A percentile compares a stretch with the other conserved stretches of the same genome.
phyloP scores from a whole-genome alignment of 2,888 invertebrate species.

The Papilio elwesi region DNA sequence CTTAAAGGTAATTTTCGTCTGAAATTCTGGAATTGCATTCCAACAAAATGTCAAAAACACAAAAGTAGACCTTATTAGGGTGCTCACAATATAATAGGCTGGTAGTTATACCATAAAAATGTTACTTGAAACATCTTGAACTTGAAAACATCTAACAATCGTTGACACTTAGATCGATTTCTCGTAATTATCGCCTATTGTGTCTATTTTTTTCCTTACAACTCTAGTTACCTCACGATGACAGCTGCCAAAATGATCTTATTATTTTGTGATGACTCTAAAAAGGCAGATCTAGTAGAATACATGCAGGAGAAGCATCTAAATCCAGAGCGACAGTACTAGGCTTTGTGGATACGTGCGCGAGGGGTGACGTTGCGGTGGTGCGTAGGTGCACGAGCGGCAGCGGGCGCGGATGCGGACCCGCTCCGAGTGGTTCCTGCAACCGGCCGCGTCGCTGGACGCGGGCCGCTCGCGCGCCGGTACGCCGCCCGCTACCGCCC shows the following conservation, averaged over 20 bases:
- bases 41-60: too few relatives aligned
- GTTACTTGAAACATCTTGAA: too few relatives aligned
- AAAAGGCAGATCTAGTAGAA: background rate
- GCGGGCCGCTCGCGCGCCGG: conserved; percentile 74
- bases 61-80: too few relatives aligned
- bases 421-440: conserved; percentile 98
- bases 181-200: too few relatives aligned
- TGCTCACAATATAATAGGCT: too few relatives aligned
- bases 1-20: too few relatives aligned
- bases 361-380: conserved; percentile 51
- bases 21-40: too few relatives aligned
- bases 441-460: conserved; percentile 85
- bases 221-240: background rate
- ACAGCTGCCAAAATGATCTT: conserved; percentile 2
- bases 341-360: conserved; percentile 20
- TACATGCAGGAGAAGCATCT: background rate
- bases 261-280: background rate
- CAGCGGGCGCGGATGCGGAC: conserved; percentile 98
- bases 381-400: conserved; percentile 94
- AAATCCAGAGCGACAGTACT: conserved; percentile 20
- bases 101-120: too few relatives aligned
- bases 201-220: too few relatives aligned
- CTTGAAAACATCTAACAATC: too few relatives aligned
- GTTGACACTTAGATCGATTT: background rate
- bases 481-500: conserved; percentile 54